Evolutionary conservation across 1,140 invertebrate genomes (phyloP).

Genomic region (Gonatopus flavifemur): DNA sequence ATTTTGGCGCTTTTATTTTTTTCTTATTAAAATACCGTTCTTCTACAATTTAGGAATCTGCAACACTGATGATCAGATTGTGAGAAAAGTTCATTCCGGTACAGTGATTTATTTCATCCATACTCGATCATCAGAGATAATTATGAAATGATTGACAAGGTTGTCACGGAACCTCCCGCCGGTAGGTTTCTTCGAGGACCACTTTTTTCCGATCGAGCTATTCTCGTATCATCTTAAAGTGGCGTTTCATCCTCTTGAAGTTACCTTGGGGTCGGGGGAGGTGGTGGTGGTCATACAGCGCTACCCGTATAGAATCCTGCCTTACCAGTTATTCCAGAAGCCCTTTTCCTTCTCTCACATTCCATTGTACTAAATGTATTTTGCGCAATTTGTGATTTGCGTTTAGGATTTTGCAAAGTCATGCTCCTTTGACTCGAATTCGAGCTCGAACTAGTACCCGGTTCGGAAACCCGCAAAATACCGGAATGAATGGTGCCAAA

Average conservation of each 20-base stretch:
- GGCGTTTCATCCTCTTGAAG: conserved; percentile 46
- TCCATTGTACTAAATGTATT: conserved; percentile 57
- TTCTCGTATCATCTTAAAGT: too few species aligned
- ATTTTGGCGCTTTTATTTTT: background rate
- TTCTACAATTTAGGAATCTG: too few species aligned
- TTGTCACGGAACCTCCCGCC: too few species aligned
- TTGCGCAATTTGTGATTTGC: conserved; percentile 53
- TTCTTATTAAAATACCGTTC: too few species aligned
- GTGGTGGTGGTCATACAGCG: conserved; percentile 56
- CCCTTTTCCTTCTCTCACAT: conserved; percentile 48
- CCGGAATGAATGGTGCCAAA: conserved; percentile 56
- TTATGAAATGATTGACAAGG: too few species aligned
- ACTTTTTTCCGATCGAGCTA: conserved; percentile 4
- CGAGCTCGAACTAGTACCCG: conserved; percentile 52
- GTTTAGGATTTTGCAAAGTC: conserved; percentile 54
- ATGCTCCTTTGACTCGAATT: conserved; percentile 54
- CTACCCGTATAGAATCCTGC: conserved; percentile 50
- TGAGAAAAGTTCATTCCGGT: too few species aligned
- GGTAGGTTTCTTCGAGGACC: too few species aligned
- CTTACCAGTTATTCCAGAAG: conserved; percentile 39
- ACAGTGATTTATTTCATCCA: too few species aligned
- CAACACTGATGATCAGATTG: too few species aligned
- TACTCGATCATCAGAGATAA: too few species aligned
- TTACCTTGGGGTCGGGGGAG: conserved; percentile 50
- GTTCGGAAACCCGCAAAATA: conserved; percentile 52